Conservation (phyloP, 1,140 invertebrate genomes). For the Zaprionus ghesquierei region DNA sequence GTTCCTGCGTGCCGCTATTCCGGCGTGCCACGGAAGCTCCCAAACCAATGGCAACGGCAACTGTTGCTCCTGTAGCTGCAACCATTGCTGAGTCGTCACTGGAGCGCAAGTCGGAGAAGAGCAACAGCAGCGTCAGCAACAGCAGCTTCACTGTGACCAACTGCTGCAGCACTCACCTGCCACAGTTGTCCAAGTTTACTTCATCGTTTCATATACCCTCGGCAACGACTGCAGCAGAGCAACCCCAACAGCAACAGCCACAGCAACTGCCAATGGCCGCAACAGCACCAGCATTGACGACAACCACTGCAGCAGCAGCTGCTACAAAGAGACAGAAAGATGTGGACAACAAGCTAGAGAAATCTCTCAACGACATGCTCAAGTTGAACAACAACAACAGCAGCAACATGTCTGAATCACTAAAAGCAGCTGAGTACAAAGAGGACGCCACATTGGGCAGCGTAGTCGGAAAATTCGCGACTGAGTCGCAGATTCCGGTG, state of each 20-base stretch:
- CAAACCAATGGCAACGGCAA: constrained; percentile 8
- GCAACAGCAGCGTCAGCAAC: constrained; percentile 78
- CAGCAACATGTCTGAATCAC: constrained; percentile 56
- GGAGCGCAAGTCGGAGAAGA: constrained; percentile 78
- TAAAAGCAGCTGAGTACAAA: constrained; percentile 61
- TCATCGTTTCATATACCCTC: constrained; percentile 79
- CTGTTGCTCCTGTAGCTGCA: constrained; percentile 7
- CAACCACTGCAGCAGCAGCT: constrained; percentile 31
- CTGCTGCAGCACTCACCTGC: constrained; percentile 76
- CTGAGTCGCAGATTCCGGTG: constrained; percentile 67
- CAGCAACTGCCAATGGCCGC: constrained; percentile 40
- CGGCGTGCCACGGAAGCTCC: constrained; percentile 49
- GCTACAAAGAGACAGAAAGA: constrained; percentile 80
- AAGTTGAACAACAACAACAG: constrained; percentile 62
- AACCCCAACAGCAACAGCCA: constrained; percentile 17
- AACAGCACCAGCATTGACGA: constrained; percentile 19
- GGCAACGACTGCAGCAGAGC: constrained; percentile 16
- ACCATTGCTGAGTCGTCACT: constrained; percentile 47
- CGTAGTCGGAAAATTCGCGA: constrained; percentile 41
- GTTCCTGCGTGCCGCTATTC: constrained; percentile 60
- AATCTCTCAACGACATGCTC: constrained; percentile 77
- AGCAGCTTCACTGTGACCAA: constrained; percentile 77
- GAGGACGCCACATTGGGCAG: constrained; percentile 29
- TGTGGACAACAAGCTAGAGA: constrained; percentile 79
- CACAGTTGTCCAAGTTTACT: constrained; percentile 77